A percentile compares a stretch with the other conserved stretches of the same genome.
Evolutionary conservation across 2,888 invertebrate species (phyloP).

Genomic region (Coleophora deauratella): DNA sequence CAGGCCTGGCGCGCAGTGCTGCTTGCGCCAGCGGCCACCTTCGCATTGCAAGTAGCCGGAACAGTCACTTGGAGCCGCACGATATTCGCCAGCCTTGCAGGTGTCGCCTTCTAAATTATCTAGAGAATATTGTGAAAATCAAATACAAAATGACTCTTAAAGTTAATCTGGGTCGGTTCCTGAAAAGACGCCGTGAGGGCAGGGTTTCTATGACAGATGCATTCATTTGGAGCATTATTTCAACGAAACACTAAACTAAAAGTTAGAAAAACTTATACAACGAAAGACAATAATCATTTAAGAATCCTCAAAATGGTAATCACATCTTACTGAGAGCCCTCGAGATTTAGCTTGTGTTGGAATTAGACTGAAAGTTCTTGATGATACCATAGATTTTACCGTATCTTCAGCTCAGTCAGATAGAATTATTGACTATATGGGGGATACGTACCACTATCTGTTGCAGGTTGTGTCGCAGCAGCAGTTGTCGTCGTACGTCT

Average conservation of each 20-base stretch:
- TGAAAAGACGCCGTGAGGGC: too few species aligned
- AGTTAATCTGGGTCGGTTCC: too few species aligned
- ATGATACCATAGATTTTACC: too few species aligned
- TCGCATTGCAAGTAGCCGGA: conserved; percentile 85
- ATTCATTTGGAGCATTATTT: too few species aligned
- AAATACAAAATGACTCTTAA: too few species aligned
- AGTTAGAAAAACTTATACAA: too few species aligned
- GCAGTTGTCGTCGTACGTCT: conserved; percentile 26
- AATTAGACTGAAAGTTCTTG: too few species aligned
- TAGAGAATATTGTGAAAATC: conserved; percentile 40
- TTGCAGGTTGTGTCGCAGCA: conserved; percentile 12
- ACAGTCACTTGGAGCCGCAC: conserved; percentile 79
- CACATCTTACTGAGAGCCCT: too few species aligned
- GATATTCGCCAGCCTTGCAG: conserved; percentile 64
- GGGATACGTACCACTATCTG: conserved; percentile 1
- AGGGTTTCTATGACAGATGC: background rate
- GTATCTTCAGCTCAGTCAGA: background rate
- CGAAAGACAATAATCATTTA: too few species aligned
- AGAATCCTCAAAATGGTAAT: too few species aligned
- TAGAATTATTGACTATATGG: background rate
- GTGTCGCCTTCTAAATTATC: conserved; percentile 63
- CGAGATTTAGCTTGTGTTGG: too few species aligned
- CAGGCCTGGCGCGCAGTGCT: conserved; percentile 85
- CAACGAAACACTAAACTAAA: too few species aligned
- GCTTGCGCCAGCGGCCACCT: conserved; percentile 79